A percentile compares a stretch with the other conserved stretches of the same genome.
phyloP scores from a whole-genome alignment of 2,113 vertebrate species.

The Microtus pennsylvanicus region DNA sequence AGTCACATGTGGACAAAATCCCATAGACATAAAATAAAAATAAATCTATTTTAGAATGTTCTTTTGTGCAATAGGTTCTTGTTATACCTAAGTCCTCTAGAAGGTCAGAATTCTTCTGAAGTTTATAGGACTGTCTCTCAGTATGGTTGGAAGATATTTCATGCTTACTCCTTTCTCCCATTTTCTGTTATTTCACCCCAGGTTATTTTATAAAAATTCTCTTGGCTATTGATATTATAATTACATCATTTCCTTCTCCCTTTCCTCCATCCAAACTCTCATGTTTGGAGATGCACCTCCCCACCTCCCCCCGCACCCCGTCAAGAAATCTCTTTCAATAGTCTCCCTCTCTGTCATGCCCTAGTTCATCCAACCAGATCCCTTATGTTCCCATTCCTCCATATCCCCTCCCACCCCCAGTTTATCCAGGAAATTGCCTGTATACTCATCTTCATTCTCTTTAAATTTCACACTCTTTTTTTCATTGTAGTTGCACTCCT shows the following conservation, averaged over 20 bases:
- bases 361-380: too few species aligned
- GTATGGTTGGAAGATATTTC: neutral
- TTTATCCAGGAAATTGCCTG: too few species aligned
- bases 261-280: neutral
- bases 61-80: constrained; percentile 10
- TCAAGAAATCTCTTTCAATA: too few species aligned
- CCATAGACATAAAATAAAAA: neutral
- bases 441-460: neutral
- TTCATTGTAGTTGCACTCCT: neutral
- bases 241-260: neutral
- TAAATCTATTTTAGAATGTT: neutral
- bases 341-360: too few species aligned
- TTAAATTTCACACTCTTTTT: neutral
- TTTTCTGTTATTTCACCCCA: neutral
- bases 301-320: too few species aligned
- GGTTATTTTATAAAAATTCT: neutral
- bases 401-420: too few species aligned
- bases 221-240: neutral
- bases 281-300: too few species aligned
- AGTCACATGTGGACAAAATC: neutral
- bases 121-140: neutral
- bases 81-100: neutral
- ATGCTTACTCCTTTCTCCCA: constrained; percentile 15
- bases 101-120: neutral
- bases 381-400: too few species aligned